Conservation (phyloP, 2,888 invertebrate genomes). For the Pterobdella sp. region DNA sequence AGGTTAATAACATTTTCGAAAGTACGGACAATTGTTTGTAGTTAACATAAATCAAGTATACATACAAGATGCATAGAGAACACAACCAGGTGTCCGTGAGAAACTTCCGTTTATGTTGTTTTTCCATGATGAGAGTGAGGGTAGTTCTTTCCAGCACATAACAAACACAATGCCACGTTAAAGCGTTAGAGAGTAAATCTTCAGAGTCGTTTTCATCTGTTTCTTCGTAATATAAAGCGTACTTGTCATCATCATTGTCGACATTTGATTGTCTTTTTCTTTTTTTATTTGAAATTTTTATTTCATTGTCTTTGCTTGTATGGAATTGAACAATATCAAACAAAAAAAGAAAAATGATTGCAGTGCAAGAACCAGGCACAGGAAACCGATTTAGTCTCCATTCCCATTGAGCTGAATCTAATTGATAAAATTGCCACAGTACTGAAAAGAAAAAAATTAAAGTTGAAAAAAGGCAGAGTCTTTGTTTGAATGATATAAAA, state of each 20-base stretch:
- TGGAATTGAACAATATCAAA: constrained; percentile 24
- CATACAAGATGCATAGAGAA: constrained; percentile 26
- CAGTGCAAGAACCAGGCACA: constrained; percentile 32
- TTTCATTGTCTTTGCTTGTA: constrained; percentile 3
- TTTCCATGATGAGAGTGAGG: constrained; percentile 28
- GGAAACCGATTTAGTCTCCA: constrained; percentile 32
- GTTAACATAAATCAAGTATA: constrained; percentile 16
- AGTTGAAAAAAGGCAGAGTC: constrained; percentile 31
- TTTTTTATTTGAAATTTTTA: neutral
- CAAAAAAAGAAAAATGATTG: constrained; percentile 32
- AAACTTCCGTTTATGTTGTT: constrained; percentile 19
- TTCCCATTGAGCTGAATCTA: constrained; percentile 34
- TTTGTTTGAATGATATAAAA: constrained; percentile 17
- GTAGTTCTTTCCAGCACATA: constrained; percentile 31
- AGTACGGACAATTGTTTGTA: constrained; percentile 14
- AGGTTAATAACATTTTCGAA: constrained; percentile 24
- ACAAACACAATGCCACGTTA: constrained; percentile 32
- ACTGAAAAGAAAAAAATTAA: constrained; percentile 19
- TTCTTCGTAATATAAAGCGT: neutral
- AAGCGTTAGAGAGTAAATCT: neutral
- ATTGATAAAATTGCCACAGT: constrained; percentile 33
- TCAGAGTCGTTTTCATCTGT: neutral
- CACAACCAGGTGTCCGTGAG: constrained; percentile 33
- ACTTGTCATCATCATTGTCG: constrained; percentile 9
- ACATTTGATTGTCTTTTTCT: neutral